Conservation (phyloP, 2,888 invertebrate species). For the Pandemis corylana region DNA sequence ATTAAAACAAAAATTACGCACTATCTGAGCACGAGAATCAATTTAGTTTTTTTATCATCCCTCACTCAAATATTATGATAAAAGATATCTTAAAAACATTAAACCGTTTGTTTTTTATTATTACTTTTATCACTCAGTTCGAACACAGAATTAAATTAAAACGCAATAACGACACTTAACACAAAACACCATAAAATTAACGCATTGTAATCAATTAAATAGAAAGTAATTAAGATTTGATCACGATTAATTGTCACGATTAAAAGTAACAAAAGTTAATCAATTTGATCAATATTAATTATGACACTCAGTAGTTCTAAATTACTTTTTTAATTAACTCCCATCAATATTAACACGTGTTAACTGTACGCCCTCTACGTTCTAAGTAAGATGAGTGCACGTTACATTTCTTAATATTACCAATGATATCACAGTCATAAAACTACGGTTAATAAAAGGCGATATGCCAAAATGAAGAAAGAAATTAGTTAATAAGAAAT, state of each 20-base stretch:
- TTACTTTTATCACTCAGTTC: neutral
- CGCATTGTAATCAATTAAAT: neutral
- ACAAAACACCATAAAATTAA: neutral
- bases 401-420: constrained; percentile 35
- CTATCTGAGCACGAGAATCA: neutral
- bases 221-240: neutral
- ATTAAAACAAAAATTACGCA: neutral
- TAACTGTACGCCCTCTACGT: neutral
- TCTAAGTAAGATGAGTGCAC: constrained; percentile 29
- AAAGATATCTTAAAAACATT: neutral
- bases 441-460: constrained; percentile 37
- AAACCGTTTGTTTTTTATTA: neutral
- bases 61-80: neutral
- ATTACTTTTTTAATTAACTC: neutral
- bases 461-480: constrained; percentile 25
- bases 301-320: neutral
- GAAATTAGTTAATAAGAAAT: neutral
- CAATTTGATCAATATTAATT: neutral
- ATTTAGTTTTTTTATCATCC: neutral
- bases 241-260: no score
- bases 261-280: neutral
- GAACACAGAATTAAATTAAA: neutral
- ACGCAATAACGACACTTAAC: constrained; percentile 10
- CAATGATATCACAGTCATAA: constrained; percentile 39
- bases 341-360: constrained; percentile 10